Evolutionary conservation across 2,113 vertebrate genomes (phyloP).

Genomic region (Rhinopomastus cyanomelas): DNA sequence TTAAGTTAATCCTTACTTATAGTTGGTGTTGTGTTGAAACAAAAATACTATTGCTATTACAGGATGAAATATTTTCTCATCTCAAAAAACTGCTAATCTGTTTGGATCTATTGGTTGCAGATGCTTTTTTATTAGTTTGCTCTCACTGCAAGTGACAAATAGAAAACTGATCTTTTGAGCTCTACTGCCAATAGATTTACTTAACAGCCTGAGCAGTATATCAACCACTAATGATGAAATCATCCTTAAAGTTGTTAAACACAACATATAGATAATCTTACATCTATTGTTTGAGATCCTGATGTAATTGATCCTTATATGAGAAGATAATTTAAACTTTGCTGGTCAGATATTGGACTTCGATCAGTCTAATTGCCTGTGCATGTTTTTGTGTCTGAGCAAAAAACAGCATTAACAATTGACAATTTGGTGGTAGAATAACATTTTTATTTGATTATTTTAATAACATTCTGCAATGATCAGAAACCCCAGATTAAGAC

Average conservation of each 20-base stretch:
- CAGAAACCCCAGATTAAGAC: not conserved
- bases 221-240: not conserved
- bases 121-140: not conserved
- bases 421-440: not conserved
- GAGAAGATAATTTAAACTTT: not conserved
- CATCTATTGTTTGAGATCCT: not conserved
- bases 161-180: not conserved
- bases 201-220: not conserved
- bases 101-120: not conserved
- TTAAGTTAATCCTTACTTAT: not conserved
- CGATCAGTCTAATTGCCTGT: not conserved
- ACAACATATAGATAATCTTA: not conserved
- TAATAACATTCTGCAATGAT: not conserved
- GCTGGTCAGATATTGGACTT: not conserved
- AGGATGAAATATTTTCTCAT: not conserved
- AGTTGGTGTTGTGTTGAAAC: not conserved
- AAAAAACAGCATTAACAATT: not conserved
- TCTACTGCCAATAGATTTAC: not conserved
- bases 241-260: not conserved
- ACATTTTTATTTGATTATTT: not conserved
- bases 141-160: not conserved
- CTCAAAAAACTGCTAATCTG: not conserved
- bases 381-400: conserved; percentile 19
- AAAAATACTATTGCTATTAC: not conserved
- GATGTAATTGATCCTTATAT: not conserved